Evolutionary conservation across 2,113 vertebrate genomes (phyloP).

Genomic region (Craseonycteris thonglongyai): DNA sequence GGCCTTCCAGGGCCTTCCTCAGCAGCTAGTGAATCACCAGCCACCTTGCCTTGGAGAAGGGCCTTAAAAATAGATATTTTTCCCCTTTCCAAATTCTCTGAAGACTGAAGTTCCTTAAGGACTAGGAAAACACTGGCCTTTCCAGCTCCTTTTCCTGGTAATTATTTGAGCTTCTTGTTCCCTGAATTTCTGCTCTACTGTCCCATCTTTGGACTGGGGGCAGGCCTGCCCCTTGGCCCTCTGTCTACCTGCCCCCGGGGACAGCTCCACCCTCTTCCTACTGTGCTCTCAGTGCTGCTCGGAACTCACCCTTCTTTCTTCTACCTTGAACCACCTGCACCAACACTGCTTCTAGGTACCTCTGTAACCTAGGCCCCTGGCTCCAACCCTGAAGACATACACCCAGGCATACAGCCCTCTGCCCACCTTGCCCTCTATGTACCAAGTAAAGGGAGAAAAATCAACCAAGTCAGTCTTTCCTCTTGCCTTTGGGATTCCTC

Average conservation of each 20-base stretch:
- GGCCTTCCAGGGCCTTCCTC: constrained; percentile 1
- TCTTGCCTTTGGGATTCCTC: background rate
- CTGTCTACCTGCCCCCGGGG: background rate
- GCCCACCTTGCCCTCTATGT: background rate
- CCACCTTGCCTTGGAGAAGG: constrained; percentile 27
- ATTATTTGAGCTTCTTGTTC: constrained; percentile 42
- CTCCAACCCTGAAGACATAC: background rate
- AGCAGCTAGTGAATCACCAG: constrained; percentile 16
- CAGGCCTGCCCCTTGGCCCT: constrained; percentile 50
- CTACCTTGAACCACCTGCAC: constrained; percentile 51
- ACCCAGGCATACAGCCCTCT: background rate
- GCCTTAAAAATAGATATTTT: constrained; percentile 22
- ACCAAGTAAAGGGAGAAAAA: background rate
- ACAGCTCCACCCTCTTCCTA: constrained; percentile 59
- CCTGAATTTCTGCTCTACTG: constrained; percentile 60
- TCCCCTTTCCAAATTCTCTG: constrained; percentile 59
- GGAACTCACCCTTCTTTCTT: background rate
- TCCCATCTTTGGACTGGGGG: constrained; percentile 16
- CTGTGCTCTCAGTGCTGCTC: constrained; percentile 44
- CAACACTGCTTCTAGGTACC: constrained; percentile 17
- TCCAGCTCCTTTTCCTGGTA: constrained; percentile 58
- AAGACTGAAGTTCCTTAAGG: constrained; percentile 58
- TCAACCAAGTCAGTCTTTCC: background rate
- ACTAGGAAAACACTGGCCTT: constrained; percentile 51
- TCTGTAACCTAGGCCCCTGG: background rate